Conservation (phyloP, 2,888 invertebrate species). For the Phyllotreta striolata region DNA sequence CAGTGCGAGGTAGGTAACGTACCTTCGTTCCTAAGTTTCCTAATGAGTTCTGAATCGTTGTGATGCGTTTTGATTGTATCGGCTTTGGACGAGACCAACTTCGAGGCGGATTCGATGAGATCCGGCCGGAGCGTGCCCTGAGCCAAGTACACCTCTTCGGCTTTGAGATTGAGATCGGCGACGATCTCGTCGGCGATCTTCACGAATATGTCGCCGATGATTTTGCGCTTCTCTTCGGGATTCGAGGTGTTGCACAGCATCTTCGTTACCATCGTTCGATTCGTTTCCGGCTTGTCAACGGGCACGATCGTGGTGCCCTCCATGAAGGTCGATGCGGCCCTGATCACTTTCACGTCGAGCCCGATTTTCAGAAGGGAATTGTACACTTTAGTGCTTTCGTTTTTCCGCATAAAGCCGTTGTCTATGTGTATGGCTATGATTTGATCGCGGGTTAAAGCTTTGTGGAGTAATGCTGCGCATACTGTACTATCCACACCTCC, state of each 20-base stretch:
- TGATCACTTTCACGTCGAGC: constrained; percentile 68
- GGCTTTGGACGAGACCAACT: constrained; percentile 82
- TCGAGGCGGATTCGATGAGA: constrained; percentile 96
- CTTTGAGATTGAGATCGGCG: constrained; percentile 84
- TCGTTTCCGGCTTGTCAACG: constrained; percentile 52
- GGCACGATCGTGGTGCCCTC: constrained; percentile 84
- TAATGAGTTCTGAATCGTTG: constrained; percentile 96
- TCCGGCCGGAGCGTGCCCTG: constrained; percentile 98
- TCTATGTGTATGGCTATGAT: constrained; percentile 97
- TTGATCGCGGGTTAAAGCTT: constrained; percentile 87
- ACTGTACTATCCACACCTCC: constrained; percentile 99
- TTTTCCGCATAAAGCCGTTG: constrained; percentile 98
- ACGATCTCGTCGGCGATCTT: constrained; percentile 91
- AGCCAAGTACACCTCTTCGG: constrained; percentile 90
- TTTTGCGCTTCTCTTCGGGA: constrained; percentile 97
- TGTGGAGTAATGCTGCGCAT: constrained; percentile 93
- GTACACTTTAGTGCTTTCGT: constrained; percentile 76
- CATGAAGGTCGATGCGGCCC: constrained; percentile 75
- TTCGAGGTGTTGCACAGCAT: constrained; percentile 85
- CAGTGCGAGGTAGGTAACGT: constrained; percentile 1
- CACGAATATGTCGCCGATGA: constrained; percentile 99
- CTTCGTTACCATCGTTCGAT: constrained; percentile 74
- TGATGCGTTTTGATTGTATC: constrained; percentile 99
- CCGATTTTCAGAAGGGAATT: constrained; percentile 52
- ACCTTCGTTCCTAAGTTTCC: constrained; percentile 72